Evolutionary conservation across 2,113 vertebrate genomes (phyloP).

Genomic region (Junco hyemalis): DNA sequence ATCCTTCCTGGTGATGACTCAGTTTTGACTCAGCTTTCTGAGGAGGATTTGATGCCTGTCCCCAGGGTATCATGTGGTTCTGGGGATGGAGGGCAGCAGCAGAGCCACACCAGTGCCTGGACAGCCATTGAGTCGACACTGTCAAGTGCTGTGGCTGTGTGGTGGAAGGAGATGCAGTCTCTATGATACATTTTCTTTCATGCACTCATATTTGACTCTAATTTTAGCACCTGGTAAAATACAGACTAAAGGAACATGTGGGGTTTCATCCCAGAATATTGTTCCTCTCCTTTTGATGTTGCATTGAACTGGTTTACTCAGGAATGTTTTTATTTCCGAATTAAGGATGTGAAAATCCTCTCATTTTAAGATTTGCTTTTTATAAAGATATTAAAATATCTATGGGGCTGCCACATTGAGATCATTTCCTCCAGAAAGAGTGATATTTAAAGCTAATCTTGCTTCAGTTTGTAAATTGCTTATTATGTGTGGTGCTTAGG

Average conservation of each 20-base stretch:
- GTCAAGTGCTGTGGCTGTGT: accelerated
- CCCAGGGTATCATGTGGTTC: accelerated
- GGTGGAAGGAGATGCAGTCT: background rate
- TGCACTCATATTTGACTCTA: background rate
- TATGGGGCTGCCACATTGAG: background rate
- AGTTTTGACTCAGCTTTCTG: background rate
- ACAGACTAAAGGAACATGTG: background rate
- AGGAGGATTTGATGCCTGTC: background rate
- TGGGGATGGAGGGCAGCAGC: background rate
- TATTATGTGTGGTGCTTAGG: slow-evolving; percentile 34
- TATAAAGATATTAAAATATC: background rate
- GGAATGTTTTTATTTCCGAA: background rate
- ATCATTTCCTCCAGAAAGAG: background rate
- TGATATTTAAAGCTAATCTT: slow-evolving; percentile 47
- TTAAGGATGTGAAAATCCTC: background rate
- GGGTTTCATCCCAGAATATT: background rate
- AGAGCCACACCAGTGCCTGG: background rate
- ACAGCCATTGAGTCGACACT: accelerated
- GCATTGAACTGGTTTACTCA: background rate
- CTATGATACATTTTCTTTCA: background rate
- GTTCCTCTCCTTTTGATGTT: background rate
- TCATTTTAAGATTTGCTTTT: background rate
- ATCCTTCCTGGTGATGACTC: background rate
- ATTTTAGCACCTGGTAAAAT: background rate
- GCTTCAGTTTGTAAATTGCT: slow-evolving; percentile 34